Percentiles rank a stretch among this genome's conserved stretches.
Evolutionary conservation across 2,113 vertebrate genomes (phyloP).

Genomic region (Choloepus hoffmanni): DNA sequence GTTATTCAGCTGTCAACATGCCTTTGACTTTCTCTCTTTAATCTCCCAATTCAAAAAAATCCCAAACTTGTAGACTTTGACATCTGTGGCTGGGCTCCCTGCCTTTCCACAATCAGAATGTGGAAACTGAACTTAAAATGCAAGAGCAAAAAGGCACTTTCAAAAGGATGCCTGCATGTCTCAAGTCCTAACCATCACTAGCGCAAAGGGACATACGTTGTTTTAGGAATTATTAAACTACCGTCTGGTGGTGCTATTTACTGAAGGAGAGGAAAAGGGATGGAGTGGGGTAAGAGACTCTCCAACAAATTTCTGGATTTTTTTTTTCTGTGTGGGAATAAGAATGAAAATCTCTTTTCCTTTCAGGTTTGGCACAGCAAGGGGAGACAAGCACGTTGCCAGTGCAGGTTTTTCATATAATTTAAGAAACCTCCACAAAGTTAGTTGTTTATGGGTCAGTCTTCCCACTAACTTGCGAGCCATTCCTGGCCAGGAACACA

Average conservation of each 20-base stretch:
- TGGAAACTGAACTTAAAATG: constrained; percentile 65
- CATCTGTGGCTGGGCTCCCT: constrained; percentile 59
- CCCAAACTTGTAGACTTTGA: constrained; percentile 40
- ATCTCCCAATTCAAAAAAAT: constrained; percentile 72
- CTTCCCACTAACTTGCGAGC: not conserved
- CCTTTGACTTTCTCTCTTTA: constrained; percentile 67
- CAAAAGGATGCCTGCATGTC: constrained; percentile 31
- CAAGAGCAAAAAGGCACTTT: constrained; percentile 45
- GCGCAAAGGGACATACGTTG: not conserved
- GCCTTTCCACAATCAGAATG: constrained; percentile 58
- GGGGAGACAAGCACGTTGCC: not conserved
- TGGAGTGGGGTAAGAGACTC: not conserved
- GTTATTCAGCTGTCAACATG: constrained; percentile 61
- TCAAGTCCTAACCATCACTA: not conserved
- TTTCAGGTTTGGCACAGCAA: not conserved
- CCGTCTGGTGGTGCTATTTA: not conserved
- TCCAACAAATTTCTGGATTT: not conserved
- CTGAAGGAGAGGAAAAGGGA: not conserved
- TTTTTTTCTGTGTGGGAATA: not conserved
- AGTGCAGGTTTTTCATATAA: not conserved
- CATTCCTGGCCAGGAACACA: not conserved
- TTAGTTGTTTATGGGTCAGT: constrained; percentile 1
- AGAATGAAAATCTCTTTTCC: not conserved
- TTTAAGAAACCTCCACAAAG: not conserved
- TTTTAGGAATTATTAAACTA: constrained; percentile 46